Evolutionary conservation across 2,113 vertebrate species (phyloP).

Genomic region (Loxodonta africana): DNA sequence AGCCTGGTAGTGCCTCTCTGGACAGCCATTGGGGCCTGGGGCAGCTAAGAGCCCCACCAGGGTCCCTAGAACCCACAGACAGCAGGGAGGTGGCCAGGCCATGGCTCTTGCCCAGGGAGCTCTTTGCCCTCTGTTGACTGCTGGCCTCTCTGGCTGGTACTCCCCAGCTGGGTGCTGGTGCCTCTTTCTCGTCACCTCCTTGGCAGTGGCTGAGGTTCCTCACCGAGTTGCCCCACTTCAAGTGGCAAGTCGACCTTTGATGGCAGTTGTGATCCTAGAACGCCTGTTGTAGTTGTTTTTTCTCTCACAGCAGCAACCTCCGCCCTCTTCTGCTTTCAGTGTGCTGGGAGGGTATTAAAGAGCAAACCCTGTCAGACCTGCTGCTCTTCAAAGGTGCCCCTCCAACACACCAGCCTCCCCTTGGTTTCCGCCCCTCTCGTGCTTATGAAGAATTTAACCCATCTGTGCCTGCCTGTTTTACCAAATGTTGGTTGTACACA

Average conservation of each 20-base stretch:
- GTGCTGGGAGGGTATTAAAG: conserved; percentile 7
- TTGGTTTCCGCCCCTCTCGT: not conserved
- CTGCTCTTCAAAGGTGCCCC: not conserved
- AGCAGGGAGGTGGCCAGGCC: conserved; percentile 41
- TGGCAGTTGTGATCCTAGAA: not conserved
- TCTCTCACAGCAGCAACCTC: not conserved
- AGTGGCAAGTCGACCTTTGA: not conserved
- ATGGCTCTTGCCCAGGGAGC: conserved; percentile 44
- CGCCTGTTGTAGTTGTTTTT: not conserved
- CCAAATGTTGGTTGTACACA: not conserved
- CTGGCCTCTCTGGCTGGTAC: not conserved
- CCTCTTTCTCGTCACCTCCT: not conserved
- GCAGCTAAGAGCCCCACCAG: conserved; percentile 53
- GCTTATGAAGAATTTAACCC: not conserved
- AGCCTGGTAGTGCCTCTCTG: conserved; percentile 57
- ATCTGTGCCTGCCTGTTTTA: not conserved
- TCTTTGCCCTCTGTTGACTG: not conserved
- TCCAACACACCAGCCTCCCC: not conserved
- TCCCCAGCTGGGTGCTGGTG: not conserved
- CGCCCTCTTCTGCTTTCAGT: conserved; percentile 48
- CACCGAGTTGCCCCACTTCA: not conserved
- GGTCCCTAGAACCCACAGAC: conserved; percentile 73
- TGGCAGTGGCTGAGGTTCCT: not conserved
- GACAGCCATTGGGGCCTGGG: conserved; percentile 33
- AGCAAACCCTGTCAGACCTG: not conserved